phyloP scores from a whole-genome alignment of 2,797 vertebrate species.

The Rhabdomys pumilio region DNA sequence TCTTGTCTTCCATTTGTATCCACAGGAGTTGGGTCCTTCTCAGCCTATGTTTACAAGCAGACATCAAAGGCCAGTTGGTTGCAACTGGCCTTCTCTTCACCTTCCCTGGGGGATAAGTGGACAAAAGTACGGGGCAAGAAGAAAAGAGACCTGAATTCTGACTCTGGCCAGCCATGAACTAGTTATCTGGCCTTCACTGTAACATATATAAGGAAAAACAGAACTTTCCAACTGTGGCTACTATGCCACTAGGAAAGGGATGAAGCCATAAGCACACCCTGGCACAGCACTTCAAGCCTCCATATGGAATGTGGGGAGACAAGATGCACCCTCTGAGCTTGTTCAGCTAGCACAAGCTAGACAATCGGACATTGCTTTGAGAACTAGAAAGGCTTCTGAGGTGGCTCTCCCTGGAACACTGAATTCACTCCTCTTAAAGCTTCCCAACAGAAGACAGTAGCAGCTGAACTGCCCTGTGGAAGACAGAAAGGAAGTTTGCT shows the following conservation, averaged over 20 bases:
- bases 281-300: not conserved
- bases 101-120: not conserved
- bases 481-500: not conserved
- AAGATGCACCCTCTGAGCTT: not conserved
- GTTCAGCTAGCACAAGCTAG: not conserved
- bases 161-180: not conserved
- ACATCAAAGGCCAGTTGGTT: not conserved
- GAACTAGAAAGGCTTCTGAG: slow-evolving; percentile 13
- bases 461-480: not conserved
- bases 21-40: not conserved
- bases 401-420: not conserved
- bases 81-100: not conserved
- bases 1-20: not conserved
- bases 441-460: not conserved
- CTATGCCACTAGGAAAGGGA: not conserved
- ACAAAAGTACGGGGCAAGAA: not conserved
- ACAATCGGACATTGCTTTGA: not conserved
- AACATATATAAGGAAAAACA: not conserved
- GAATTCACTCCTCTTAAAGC: not conserved
- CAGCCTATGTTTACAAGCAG: not conserved
- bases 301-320: not conserved
- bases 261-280: not conserved
- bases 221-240: slow-evolving; percentile 7
- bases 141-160: not conserved
- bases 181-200: not conserved